phyloP scores from a whole-genome alignment of 2,888 invertebrate species.

The Exocentrus adspersus region DNA sequence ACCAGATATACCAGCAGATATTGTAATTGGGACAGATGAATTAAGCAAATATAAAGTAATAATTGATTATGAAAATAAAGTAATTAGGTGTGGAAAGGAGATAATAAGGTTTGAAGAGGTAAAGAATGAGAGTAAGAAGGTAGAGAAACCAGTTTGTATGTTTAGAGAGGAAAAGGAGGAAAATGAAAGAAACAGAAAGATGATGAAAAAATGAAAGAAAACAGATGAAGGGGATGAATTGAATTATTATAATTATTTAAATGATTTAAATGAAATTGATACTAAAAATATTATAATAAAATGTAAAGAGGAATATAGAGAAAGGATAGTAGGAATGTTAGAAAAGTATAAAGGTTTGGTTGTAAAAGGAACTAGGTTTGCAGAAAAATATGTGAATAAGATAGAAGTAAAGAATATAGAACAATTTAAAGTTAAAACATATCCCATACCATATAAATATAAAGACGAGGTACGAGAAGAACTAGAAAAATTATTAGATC shows the following conservation, averaged over 20 bases:
- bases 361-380: background rate
- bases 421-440: slow-evolving; percentile 7
- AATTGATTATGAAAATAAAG: background rate
- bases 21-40: background rate
- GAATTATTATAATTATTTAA: background rate
- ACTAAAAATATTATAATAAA: background rate
- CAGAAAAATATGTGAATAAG: background rate
- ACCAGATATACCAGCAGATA: background rate
- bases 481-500: background rate
- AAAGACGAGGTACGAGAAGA: slow-evolving; percentile 1
- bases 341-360: background rate
- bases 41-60: background rate
- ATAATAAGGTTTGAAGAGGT: background rate
- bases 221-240: background rate
- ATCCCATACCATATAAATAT: slow-evolving; percentile 15
- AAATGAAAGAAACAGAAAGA: too few relatives aligned
- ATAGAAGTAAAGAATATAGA: slow-evolving; percentile 1
- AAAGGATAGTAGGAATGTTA: background rate
- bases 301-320: background rate
- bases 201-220: too few relatives aligned
- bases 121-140: background rate
- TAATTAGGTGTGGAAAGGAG: background rate
- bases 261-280: background rate
- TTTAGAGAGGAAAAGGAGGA: too few relatives aligned
- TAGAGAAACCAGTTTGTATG: background rate